These are phyloP conservation scores for Furcifer pardalis DNA, from an alignment of 2,797 vertebrate genomes.

Conservation along the genomic window DNA sequence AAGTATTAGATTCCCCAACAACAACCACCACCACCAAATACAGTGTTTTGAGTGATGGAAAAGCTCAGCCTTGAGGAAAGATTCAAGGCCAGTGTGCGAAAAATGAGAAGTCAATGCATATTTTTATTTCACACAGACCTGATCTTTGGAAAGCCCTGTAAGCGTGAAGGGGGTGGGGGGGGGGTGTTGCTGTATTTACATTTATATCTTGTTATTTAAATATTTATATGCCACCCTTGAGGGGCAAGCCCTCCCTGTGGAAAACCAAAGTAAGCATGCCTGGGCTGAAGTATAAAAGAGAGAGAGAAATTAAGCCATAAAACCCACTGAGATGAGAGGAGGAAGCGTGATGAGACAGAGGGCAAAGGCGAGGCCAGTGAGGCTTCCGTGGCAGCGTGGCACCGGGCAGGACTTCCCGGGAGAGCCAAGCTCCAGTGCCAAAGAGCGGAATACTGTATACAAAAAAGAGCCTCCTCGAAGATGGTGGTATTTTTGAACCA, in stretches of 20 bases:
- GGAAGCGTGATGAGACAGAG: too few species aligned
- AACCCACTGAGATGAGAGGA: too few species aligned
- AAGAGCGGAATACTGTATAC: too few species aligned
- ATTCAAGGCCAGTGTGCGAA: not conserved
- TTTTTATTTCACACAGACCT: not conserved
- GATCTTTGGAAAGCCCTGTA: too few species aligned
- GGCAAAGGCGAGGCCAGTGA: too few species aligned
- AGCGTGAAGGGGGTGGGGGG: not conserved
- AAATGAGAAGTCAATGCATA: not conserved
- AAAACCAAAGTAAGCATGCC: not conserved
- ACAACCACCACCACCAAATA: not conserved
- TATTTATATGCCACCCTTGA: not conserved
- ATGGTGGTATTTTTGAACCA: too few species aligned
- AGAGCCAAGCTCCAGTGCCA: too few species aligned
- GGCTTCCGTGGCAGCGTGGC: too few species aligned
- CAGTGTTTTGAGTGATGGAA: not conserved
- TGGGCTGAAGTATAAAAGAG: too few species aligned
- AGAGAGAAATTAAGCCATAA: too few species aligned
- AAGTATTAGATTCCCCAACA: not conserved
- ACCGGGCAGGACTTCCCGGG: too few species aligned
- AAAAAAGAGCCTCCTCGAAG: too few species aligned
- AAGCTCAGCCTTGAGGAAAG: not conserved
- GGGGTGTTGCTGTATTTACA: not conserved
- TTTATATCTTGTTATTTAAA: not conserved
- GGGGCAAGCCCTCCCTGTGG: not conserved